Evolutionary conservation across 2,888 invertebrate genomes (phyloP).

Genomic region (Pseudococcus viburni): DNA sequence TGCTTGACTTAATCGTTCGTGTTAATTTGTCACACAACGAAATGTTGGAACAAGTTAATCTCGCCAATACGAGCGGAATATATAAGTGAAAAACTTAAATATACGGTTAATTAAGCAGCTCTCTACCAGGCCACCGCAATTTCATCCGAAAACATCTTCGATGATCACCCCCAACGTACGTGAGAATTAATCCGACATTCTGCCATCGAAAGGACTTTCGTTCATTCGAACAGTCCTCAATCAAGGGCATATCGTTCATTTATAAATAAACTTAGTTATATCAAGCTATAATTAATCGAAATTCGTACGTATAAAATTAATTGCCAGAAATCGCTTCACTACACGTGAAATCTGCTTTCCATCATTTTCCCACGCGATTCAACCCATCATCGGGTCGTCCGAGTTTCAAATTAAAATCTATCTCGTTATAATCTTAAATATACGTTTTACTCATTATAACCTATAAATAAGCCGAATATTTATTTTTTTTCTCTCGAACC

Average conservation of each 20-base stretch:
- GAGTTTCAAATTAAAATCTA: conserved; percentile 9
- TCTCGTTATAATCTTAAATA: neutral
- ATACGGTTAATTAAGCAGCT: neutral
- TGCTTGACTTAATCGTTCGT: conserved; percentile 47
- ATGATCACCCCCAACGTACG: neutral
- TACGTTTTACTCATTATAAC: neutral
- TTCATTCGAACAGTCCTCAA: neutral
- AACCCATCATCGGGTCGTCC: neutral
- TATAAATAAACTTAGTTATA: neutral
- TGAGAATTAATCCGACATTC: neutral
- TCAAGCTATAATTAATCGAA: neutral
- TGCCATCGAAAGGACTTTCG: neutral
- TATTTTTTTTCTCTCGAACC: neutral
- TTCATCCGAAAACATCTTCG: neutral
- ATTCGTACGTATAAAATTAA: neutral
- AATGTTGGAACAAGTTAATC: conserved; percentile 36
- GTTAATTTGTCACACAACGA: conserved; percentile 40
- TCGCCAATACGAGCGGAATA: neutral
- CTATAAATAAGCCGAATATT: neutral
- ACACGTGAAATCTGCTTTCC: neutral
- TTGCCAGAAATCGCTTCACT: neutral
- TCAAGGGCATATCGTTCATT: neutral
- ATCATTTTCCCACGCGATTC: conserved; percentile 8
- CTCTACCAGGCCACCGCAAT: neutral
- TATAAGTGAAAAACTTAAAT: conserved; percentile 17